Conservation (phyloP, 2,888 invertebrate species). For the Liodrosophila aerea region DNA sequence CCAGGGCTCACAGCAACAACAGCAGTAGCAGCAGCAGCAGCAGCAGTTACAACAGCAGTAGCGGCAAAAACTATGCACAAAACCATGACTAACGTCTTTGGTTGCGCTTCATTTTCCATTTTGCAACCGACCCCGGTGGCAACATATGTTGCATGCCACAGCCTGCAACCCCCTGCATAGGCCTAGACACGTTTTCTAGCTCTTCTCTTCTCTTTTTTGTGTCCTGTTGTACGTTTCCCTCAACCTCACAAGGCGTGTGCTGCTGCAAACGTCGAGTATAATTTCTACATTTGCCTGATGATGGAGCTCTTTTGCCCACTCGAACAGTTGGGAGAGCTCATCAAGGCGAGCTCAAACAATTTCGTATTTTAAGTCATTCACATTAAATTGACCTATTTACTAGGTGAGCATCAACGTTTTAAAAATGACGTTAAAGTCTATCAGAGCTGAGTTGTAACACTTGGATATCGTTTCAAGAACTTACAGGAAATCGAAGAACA, state of each 20-base stretch:
- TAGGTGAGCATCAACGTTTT: background rate
- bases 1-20: constrained; percentile 6
- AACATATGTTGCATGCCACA: constrained; percentile 70
- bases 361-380: constrained; percentile 45
- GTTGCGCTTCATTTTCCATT: constrained; percentile 72
- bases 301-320: constrained; percentile 54
- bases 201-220: constrained; percentile 6
- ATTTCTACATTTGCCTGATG: constrained; percentile 67
- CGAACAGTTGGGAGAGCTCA: constrained; percentile 22
- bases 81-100: constrained; percentile 80
- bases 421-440: constrained; percentile 11
- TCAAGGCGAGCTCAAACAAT: constrained; percentile 22
- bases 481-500: background rate
- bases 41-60: constrained; percentile 17
- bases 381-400: constrained; percentile 28
- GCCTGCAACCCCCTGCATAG: constrained; percentile 24
- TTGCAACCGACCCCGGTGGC: constrained; percentile 45
- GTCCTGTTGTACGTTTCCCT: background rate
- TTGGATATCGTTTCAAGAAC: background rate
- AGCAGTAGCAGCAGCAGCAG: constrained; percentile 23
- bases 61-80: constrained; percentile 69
- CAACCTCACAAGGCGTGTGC: constrained; percentile 18
- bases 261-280: constrained; percentile 57
- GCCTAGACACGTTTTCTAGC: constrained; percentile 53
- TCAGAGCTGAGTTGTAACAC: constrained; percentile 9